Percentiles rank a stretch among this genome's conserved stretches.
Evolutionary conservation across 2,113 vertebrate species (phyloP).

Genomic region (Otis tarda): DNA sequence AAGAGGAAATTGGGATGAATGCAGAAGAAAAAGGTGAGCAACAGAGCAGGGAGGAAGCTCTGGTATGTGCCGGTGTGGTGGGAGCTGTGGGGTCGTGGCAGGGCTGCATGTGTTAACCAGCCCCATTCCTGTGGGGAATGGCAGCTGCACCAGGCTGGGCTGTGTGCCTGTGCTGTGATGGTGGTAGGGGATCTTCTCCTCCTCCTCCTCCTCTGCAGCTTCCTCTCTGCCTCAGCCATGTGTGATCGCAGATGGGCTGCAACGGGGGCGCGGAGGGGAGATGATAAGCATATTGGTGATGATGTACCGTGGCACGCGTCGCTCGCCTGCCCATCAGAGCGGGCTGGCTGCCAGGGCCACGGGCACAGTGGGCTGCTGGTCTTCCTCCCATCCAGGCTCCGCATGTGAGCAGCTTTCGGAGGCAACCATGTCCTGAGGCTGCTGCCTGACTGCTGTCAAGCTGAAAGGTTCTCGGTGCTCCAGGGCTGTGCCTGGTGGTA

Average conservation of each 20-base stretch:
- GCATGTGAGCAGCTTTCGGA: accelerated
- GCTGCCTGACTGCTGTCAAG: background rate
- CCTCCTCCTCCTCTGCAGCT: background rate
- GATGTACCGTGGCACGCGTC: accelerated
- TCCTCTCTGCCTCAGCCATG: background rate
- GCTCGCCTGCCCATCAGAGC: accelerated
- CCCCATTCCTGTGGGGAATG: accelerated
- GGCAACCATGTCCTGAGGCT: background rate
- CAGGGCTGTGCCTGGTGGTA: background rate
- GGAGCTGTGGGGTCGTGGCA: background rate
- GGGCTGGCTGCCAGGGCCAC: accelerated
- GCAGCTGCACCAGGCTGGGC: background rate
- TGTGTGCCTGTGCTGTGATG: accelerated
- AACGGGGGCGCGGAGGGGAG: background rate
- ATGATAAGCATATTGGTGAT: background rate
- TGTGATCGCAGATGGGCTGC: background rate
- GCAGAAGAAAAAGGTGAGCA: accelerated
- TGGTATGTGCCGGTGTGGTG: accelerated
- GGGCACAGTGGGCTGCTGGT: accelerated
- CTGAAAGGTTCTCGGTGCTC: accelerated
- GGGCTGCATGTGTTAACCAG: accelerated
- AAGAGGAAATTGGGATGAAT: accelerated
- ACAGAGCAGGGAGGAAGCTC: background rate
- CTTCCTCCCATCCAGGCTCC: accelerated
- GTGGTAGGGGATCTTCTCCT: background rate